Conservation (phyloP, 2,797 vertebrate genomes). For the Nannoperca australis region DNA sequence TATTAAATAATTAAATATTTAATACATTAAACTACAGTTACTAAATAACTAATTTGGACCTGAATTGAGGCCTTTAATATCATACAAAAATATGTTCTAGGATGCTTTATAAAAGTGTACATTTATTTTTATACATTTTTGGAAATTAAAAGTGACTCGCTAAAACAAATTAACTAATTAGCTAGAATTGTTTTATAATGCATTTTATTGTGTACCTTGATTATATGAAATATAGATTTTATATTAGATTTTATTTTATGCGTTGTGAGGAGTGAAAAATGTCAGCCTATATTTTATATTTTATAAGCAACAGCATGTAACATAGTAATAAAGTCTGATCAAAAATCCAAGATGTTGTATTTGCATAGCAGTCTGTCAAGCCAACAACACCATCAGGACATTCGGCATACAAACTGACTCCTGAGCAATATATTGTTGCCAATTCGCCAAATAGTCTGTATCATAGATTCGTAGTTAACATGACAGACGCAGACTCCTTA, state of each 20-base stretch:
- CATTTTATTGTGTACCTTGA: not conserved
- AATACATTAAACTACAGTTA: not conserved
- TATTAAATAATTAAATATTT: not conserved
- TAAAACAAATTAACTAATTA: not conserved
- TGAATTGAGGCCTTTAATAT: not conserved
- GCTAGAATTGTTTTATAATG: not conserved
- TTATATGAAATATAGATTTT: not conserved
- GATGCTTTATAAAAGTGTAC: not conserved
- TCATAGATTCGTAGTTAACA: slow-evolving; percentile 70
- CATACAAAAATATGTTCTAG: not conserved
- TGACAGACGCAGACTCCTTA: slow-evolving; percentile 74
- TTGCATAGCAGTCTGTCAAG: slow-evolving; percentile 13
- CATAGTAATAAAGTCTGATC: slow-evolving; percentile 18
- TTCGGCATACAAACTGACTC: slow-evolving; percentile 8
- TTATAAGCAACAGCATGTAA: slow-evolving; percentile 2
- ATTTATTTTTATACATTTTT: not conserved
- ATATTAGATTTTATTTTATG: not conserved
- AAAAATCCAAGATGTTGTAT: slow-evolving; percentile 26
- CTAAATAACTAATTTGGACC: not conserved
- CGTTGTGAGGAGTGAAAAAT: not conserved
- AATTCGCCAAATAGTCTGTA: slow-evolving; percentile 46
- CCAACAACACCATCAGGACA: slow-evolving; percentile 8
- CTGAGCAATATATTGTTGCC: slow-evolving; percentile 37
- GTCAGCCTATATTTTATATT: not conserved
- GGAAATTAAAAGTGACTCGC: not conserved